These are phyloP conservation scores for Halocaridina rubra DNA, from an alignment of 2,888 invertebrate genomes.

Conservation along the genomic window DNA sequence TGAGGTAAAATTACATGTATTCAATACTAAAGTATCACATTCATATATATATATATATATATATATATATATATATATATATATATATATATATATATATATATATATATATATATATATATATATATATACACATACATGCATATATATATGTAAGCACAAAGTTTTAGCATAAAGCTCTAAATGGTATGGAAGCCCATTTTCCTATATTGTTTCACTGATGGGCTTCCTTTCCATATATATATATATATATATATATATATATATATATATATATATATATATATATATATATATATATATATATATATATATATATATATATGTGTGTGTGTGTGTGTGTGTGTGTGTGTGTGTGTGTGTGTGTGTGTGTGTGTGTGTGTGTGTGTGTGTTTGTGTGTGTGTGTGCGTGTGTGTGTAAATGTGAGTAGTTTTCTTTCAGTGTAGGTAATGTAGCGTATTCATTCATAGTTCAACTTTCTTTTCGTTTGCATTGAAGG, in stretches of 20 bases:
- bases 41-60: background rate
- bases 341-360: conserved; percentile 11
- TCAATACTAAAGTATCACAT: no score
- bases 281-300: background rate
- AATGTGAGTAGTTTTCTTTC: no score
- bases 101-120: background rate
- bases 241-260: conserved; percentile 1
- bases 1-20: no score
- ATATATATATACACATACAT: background rate
- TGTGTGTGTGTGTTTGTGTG: no score
- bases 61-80: background rate
- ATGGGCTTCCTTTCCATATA: background rate
- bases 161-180: no score
- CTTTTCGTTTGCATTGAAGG: no score
- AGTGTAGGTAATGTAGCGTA: no score
- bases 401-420: no score
- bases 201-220: no score
- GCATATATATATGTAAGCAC: background rate
- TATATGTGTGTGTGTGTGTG: background rate
- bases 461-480: no score
- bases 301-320: background rate
- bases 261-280: background rate
- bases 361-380: background rate
- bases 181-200: no score
- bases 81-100: conserved; percentile 6